Percentiles rank a stretch among this genome's conserved stretches.
These are phyloP conservation scores for Drosophila atroscutellata DNA, from an alignment of 2,888 invertebrate genomes.

Conservation along the genomic window DNA sequence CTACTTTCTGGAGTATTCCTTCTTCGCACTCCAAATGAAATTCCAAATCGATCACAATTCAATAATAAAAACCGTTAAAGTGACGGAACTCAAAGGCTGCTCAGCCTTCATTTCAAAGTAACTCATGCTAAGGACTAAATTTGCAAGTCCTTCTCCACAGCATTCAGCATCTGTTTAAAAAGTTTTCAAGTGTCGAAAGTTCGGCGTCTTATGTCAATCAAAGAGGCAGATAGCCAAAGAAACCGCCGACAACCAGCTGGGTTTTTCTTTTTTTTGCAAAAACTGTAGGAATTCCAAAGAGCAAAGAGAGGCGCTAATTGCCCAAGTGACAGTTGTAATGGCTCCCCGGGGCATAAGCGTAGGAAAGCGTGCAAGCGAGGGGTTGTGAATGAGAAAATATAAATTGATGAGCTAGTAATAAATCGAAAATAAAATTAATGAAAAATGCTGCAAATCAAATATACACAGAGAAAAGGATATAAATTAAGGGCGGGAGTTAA, in stretches of 20 bases:
- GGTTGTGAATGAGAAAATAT: not conserved
- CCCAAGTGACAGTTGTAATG: constrained; percentile 57
- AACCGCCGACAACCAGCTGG: constrained; percentile 29
- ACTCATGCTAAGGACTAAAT: constrained; percentile 37
- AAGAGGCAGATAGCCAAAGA: constrained; percentile 22
- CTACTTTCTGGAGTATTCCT: not conserved
- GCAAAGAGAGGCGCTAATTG: constrained; percentile 42
- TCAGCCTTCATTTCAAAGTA: constrained; percentile 14
- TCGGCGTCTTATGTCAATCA: constrained; percentile 41
- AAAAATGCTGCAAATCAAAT: not conserved
- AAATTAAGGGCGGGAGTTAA: not conserved
- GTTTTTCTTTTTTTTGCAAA: constrained; percentile 29
- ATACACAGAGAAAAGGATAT: no score
- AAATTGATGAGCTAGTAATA: not conserved
- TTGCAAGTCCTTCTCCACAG: constrained; percentile 36
- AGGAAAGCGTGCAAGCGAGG: not conserved
- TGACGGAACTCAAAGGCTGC: constrained; percentile 14
- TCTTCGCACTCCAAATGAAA: constrained; percentile 11
- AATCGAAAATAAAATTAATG: constrained; percentile 3
- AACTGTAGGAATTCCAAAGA: constrained; percentile 20
- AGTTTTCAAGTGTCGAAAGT: constrained; percentile 31
- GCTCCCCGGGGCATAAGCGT: constrained; percentile 30
- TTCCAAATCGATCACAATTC: constrained; percentile 30
- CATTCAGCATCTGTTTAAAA: constrained; percentile 44
- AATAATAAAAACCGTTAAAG: constrained; percentile 8